These are phyloP conservation scores for Cinclus cinclus DNA, from an alignment of 2,113 vertebrate species.

Conservation along the genomic window DNA sequence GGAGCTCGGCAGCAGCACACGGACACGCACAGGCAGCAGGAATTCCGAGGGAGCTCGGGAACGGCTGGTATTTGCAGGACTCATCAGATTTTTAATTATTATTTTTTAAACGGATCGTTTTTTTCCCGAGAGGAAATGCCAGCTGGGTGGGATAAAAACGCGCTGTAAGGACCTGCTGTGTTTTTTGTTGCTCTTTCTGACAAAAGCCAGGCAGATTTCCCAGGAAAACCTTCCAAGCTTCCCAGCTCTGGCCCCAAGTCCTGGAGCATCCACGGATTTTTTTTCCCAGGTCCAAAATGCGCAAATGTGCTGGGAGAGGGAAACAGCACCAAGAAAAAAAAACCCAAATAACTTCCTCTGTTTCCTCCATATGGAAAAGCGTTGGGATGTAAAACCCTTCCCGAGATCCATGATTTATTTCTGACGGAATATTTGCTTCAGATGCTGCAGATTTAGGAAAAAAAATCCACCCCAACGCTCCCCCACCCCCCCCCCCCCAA, in stretches of 20 bases:
- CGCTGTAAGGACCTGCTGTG: not conserved
- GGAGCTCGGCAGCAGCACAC: accelerated
- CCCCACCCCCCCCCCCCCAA: too few relatives aligned
- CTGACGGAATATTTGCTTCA: not conserved
- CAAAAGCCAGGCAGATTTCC: not conserved
- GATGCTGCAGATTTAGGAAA: accelerated
- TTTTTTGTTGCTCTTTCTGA: not conserved
- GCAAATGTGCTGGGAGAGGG: accelerated
- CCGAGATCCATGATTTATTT: accelerated
- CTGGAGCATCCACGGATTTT: accelerated
- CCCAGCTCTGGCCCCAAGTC: not conserved
- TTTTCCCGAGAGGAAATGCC: not conserved
- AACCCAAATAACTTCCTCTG: not conserved
- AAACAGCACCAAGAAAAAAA: not conserved
- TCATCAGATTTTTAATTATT: not conserved
- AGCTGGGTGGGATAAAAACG: not conserved
- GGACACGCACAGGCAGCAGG: accelerated
- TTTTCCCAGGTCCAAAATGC: not conserved
- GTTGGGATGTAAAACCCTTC: not conserved
- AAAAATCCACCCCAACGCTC: too few relatives aligned
- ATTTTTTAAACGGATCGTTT: not conserved
- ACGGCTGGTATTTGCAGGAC: not conserved
- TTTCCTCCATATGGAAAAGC: not conserved
- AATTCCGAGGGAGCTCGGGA: not conserved
- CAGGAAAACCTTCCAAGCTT: not conserved